Evolutionary conservation across 2,113 vertebrate genomes (phyloP).

Genomic region (Melanerpes aurifrons): DNA sequence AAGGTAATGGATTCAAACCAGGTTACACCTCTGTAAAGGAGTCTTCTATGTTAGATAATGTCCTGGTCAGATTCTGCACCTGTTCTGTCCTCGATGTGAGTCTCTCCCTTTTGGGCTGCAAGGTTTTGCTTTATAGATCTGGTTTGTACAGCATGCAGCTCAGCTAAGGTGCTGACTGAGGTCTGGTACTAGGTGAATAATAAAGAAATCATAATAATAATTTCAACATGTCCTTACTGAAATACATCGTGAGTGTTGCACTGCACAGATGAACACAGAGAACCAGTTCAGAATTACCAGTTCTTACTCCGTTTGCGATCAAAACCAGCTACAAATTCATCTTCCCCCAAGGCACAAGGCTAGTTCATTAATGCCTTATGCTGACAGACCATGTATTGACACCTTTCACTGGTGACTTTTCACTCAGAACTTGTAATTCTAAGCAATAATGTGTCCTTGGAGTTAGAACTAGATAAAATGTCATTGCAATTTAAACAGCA

Average conservation of each 20-base stretch:
- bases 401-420: conserved; percentile 1
- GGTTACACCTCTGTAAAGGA: not conserved
- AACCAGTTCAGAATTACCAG: not conserved
- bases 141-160: not conserved
- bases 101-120: not conserved
- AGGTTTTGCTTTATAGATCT: not conserved
- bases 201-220: not conserved
- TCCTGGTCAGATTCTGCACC: not conserved
- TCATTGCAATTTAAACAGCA: conserved; percentile 56
- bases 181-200: not conserved
- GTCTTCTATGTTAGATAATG: not conserved
- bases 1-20: not conserved
- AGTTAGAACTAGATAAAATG: conserved; percentile 54
- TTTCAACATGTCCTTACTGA: not conserved
- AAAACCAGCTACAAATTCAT: not conserved
- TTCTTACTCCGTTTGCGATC: conserved; percentile 16
- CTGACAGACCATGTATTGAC: not conserved
- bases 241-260: not conserved
- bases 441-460: conserved; percentile 35
- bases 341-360: not conserved
- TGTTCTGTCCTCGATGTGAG: not conserved
- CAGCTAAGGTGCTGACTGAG: not conserved
- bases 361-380: not conserved
- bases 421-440: not conserved
- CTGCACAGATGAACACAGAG: not conserved